Evolutionary conservation across 2,888 invertebrate genomes (phyloP).

Genomic region (Arrhopalites spinosus): DNA sequence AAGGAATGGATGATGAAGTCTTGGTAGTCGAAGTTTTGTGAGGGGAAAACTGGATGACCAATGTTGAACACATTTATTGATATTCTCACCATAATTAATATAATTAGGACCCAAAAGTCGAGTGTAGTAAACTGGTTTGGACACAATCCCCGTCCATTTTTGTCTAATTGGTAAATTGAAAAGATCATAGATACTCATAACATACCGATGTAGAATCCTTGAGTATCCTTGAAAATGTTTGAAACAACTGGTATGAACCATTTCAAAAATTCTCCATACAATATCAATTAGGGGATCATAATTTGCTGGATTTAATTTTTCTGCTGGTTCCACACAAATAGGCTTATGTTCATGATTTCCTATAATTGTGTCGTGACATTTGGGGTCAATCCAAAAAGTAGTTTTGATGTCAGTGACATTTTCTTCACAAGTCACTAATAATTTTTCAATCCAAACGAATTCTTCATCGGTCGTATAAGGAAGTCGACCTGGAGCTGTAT

Average conservation of each 20-base stretch:
- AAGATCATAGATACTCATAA: slow-evolving; percentile 32
- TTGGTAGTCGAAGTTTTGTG: too few species aligned
- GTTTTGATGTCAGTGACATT: not conserved
- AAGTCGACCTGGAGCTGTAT: not conserved
- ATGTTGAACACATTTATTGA: slow-evolving; percentile 26
- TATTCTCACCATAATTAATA: not conserved
- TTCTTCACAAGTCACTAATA: slow-evolving; percentile 1
- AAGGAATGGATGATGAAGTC: not conserved
- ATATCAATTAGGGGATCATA: slow-evolving; percentile 28
- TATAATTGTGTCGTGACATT: slow-evolving; percentile 7
- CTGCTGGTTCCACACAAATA: slow-evolving; percentile 1
- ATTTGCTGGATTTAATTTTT: not conserved
- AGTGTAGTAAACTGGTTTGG: not conserved
- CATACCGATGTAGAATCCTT: slow-evolving; percentile 32
- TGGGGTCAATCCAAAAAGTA: not conserved
- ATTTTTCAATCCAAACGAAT: not conserved
- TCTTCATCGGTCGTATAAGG: slow-evolving; percentile 16
- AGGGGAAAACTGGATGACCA: too few species aligned
- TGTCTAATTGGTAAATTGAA: slow-evolving; percentile 28
- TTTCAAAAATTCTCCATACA: slow-evolving; percentile 28
- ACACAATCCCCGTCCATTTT: slow-evolving; percentile 8
- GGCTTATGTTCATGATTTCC: not conserved
- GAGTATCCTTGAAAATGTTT: slow-evolving; percentile 14
- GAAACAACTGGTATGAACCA: slow-evolving; percentile 35
- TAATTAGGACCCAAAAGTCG: slow-evolving; percentile 24